Percentiles rank a stretch among this genome's conserved stretches.
These are phyloP conservation scores for Cirrhinus mrigala DNA, from an alignment of 2,797 vertebrate genomes.

Conservation along the genomic window DNA sequence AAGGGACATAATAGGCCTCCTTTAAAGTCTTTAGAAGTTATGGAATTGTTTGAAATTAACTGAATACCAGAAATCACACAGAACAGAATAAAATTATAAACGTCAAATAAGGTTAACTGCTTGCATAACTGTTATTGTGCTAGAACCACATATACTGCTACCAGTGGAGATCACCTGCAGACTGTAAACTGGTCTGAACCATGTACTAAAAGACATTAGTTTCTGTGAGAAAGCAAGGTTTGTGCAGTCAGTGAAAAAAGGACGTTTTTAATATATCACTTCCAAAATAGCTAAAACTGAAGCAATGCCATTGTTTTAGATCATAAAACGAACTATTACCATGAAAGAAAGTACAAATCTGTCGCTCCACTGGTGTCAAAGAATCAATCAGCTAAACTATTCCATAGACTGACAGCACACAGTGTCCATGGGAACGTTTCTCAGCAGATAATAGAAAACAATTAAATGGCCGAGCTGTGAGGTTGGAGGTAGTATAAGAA, in stretches of 20 bases:
- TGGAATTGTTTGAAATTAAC: no score
- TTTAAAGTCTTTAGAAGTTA: no score
- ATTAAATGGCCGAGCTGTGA: conserved; percentile 65
- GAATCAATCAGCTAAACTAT: conserved; percentile 59
- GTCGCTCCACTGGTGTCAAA: conserved; percentile 51
- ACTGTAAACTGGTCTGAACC: not conserved
- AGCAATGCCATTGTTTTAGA: not conserved
- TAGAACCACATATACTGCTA: not conserved
- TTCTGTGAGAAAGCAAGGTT: not conserved
- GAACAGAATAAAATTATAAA: no score
- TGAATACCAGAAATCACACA: no score
- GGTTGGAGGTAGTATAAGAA: conserved; percentile 67
- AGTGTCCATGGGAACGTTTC: conserved; percentile 58
- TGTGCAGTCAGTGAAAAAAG: not conserved
- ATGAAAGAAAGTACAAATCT: conserved; percentile 17
- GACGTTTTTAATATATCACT: not conserved
- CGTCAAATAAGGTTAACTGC: no score
- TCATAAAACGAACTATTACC: conserved; percentile 17
- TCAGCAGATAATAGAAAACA: conserved; percentile 62
- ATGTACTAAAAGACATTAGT: not conserved
- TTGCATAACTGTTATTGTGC: no score
- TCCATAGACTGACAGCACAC: conserved; percentile 48
- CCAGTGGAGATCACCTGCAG: not conserved
- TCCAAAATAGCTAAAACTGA: not conserved
- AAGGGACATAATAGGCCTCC: no score